Percentiles rank a stretch among this genome's conserved stretches.
These are phyloP conservation scores for Acrossocheilus fasciatus DNA, from an alignment of 2,797 vertebrate genomes.

Conservation along the genomic window DNA sequence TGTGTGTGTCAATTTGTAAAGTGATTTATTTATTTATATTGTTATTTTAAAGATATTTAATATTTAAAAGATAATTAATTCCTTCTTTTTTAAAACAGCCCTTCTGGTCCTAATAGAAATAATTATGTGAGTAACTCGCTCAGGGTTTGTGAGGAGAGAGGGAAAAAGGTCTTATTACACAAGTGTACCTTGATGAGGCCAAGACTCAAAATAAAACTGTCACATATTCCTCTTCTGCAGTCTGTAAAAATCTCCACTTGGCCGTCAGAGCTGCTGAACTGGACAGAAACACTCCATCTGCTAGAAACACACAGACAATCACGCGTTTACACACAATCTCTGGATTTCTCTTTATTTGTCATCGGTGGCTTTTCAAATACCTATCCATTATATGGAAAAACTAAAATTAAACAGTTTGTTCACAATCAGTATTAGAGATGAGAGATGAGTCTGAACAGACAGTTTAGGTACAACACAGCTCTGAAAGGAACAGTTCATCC, in stretches of 20 bases:
- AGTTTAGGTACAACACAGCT: no score
- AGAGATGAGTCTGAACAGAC: no score
- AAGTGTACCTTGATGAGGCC: slow-evolving; percentile 23
- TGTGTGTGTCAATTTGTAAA: not conserved
- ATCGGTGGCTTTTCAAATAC: not conserved
- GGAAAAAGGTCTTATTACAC: slow-evolving; percentile 32
- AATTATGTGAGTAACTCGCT: not conserved
- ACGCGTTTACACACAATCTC: slow-evolving; percentile 2
- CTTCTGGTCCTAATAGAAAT: not conserved
- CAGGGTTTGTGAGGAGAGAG: slow-evolving; percentile 7
- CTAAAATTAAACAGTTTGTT: no score
- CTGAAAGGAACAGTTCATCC: not conserved
- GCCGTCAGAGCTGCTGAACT: slow-evolving; percentile 4
- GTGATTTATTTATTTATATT: not conserved
- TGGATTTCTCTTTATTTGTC: slow-evolving; percentile 23
- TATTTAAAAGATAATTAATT: not conserved
- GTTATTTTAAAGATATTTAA: not conserved
- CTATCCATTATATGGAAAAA: not conserved
- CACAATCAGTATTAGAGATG: no score
- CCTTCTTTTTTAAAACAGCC: not conserved
- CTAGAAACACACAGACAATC: slow-evolving; percentile 25
- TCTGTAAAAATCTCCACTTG: slow-evolving; percentile 38
- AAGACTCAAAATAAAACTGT: slow-evolving; percentile 49
- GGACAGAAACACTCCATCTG: not conserved
- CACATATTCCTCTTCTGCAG: slow-evolving; percentile 40